A percentile compares a stretch with the other conserved stretches of the same genome.
Evolutionary conservation across 2,888 invertebrate genomes (phyloP).

Genomic region (Zele albiditarsus): DNA sequence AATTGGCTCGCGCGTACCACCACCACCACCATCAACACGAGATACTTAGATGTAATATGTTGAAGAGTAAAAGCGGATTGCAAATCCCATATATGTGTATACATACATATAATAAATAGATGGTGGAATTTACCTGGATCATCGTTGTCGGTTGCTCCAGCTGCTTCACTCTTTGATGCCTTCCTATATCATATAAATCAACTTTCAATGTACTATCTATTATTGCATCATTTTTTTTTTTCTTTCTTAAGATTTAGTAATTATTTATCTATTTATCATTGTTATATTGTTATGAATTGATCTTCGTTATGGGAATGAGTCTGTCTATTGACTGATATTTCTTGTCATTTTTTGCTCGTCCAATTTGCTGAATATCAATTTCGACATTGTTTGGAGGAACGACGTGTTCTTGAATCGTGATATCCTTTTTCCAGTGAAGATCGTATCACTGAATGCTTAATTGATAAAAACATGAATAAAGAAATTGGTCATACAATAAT

Average conservation of each 20-base stretch:
- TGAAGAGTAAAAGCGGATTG: not conserved
- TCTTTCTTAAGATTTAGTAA: not conserved
- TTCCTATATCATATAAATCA: not conserved
- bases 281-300: too few relatives aligned
- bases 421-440: too few relatives aligned
- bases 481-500: too few relatives aligned
- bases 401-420: too few relatives aligned
- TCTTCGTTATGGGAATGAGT: too few relatives aligned
- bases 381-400: too few relatives aligned
- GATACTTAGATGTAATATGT: not conserved
- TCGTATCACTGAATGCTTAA: too few relatives aligned
- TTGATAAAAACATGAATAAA: too few relatives aligned
- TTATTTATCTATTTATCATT: constrained; percentile 6
- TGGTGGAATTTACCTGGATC: not conserved
- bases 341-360: too few relatives aligned
- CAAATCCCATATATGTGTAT: not conserved
- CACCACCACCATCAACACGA: not conserved
- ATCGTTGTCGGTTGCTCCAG: not conserved
- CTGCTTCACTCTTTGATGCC: not conserved
- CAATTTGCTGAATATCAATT: too few relatives aligned
- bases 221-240: not conserved
- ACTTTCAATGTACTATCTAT: not conserved
- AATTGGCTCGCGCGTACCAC: not conserved
- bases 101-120: not conserved
- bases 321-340: too few relatives aligned